Percentiles rank a stretch among this genome's conserved stretches.
These are phyloP conservation scores for Platyscapa corneri DNA, from an alignment of 1,140 invertebrate genomes.

Conservation along the genomic window DNA sequence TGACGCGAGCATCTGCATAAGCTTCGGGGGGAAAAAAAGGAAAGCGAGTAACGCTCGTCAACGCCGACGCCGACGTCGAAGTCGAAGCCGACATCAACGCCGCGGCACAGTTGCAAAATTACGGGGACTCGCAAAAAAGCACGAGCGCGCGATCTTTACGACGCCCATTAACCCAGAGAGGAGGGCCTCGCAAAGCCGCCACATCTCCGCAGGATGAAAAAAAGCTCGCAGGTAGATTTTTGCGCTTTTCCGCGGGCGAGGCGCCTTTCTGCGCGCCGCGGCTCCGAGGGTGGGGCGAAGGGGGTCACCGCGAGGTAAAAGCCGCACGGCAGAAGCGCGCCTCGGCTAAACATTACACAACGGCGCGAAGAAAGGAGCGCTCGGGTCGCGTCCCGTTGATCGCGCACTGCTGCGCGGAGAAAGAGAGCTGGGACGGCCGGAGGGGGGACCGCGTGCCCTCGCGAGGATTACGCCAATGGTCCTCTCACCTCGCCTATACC, in stretches of 20 bases:
- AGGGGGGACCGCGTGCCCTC: conserved; percentile 26
- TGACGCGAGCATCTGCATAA: not conserved
- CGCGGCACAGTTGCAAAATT: not conserved
- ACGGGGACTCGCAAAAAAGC: not conserved
- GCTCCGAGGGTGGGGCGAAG: not conserved
- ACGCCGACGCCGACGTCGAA: too few species aligned
- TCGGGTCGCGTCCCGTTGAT: conserved; percentile 13
- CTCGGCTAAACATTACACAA: conserved; percentile 31
- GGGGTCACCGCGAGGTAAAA: not conserved
- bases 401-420: not conserved
- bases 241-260: not conserved
- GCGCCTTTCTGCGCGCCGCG: not conserved
- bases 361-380: conserved; percentile 17
- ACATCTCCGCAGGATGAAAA: not conserved
- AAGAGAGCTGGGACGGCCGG: not conserved
- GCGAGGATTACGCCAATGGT: conserved; percentile 55
- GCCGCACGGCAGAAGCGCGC: conserved; percentile 20
- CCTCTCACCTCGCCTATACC: conserved; percentile 53
- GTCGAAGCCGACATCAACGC: too few species aligned
- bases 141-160: conserved; percentile 24
- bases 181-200: too few species aligned
- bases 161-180: conserved; percentile 36
- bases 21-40: not conserved
- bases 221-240: conserved; percentile 7
- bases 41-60: not conserved